Evolutionary conservation across 2,888 invertebrate genomes (phyloP), one percentile per base, ranked within the genome.

Genomic region (Agonopterix arenella): DNA sequence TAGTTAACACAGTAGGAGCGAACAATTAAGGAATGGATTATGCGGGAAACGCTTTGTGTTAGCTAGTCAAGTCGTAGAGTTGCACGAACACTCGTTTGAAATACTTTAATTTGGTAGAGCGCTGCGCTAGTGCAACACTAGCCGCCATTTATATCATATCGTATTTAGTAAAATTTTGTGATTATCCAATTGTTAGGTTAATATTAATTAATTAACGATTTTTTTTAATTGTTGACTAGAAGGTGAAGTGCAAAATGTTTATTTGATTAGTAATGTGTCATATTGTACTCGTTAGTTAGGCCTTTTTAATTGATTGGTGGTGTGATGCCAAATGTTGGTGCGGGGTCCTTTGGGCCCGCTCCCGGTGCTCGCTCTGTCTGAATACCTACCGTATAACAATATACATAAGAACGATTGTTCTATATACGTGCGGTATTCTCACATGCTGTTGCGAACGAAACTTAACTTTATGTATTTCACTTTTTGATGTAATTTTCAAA

Each of bases 181-280:
- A 70, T 70, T 70, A 72, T 68, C 51, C 60, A 62, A 62, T 66
- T 68, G 66, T 56, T 54, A 54, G 52, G 53, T 57, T 55, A 53
- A 49, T 52, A 52, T 28, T 28, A 28, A 28, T 28, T 28, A 46
- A 45, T 52, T 52, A 36, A 47, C 47, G 36, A 44, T 51, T 38
- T 47, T 68, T 13, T 73, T 68, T 63, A 69, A 70, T 68, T 61
- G 72, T 77, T 73, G 77, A 77, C 76, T 71, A 58, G 62, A 60
- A 60, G 59, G 70, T 68, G 66, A 58, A 61, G 60, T 61, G 65
- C 60, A 60, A 61, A 28, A 62, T 57, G 59, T 64, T 66, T 66
- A 58, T 70, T 28, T 68, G 45, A 50, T 45, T 28, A 52, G 46
- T 62, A 57, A 55, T 61, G 80, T 79, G 78, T 79, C 76, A 78